Base-by-base conservation (phyloP, 2,113 vertebrate species). In the Aythya baeri region DNA sequence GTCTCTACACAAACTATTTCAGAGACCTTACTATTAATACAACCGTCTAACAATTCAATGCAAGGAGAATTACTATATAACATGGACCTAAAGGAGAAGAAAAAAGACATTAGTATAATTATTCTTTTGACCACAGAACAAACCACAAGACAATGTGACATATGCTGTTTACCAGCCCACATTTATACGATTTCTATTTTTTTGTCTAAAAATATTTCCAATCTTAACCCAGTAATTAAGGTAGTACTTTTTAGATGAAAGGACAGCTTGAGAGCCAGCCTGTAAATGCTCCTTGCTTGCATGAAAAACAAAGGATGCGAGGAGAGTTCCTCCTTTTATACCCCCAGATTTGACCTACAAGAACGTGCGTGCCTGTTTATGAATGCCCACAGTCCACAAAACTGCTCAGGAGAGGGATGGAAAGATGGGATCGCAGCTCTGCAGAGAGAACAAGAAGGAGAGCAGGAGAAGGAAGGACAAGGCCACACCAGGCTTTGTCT, bases 201-300 rank as follows among this genome's bases (percentile, higher is more conserved):
- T 41, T 41, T 41, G 41, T 41, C 41, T 41, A 95, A 94, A 91
- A 97, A 83, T 86, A 88, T 82, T 89, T 80, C 87, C 49, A 34
- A 17, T 95, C 93, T 92, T 87, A 93, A 63, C 32, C 13, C 36
- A 65, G 34, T 70, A 84, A 93, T 95, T 52, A 91, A 93, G 62
- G 80, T 66, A 79, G 46, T 31, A 22, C 17, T 83, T 92, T 71
- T 50, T 72, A 80, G 66, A 66, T 70, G 93, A 93, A 89, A 20
- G 52, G 80, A 26, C 86, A 43, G n/a, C 67, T 76, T 78, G 29
- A 73, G 2, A 82, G 9, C 29, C 15, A 25, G 50, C 11, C 54
- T 83, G 6, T 20, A 21, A 66, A 57, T 13, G 13, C 23, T 70
- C 32, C 62, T 91, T 79, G 58, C 41, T 87, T 55, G 25, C 26